These are phyloP conservation scores for Ceratina calcarata DNA, from an alignment of 1,140 invertebrate species.

Conservation along the genomic window DNA sequence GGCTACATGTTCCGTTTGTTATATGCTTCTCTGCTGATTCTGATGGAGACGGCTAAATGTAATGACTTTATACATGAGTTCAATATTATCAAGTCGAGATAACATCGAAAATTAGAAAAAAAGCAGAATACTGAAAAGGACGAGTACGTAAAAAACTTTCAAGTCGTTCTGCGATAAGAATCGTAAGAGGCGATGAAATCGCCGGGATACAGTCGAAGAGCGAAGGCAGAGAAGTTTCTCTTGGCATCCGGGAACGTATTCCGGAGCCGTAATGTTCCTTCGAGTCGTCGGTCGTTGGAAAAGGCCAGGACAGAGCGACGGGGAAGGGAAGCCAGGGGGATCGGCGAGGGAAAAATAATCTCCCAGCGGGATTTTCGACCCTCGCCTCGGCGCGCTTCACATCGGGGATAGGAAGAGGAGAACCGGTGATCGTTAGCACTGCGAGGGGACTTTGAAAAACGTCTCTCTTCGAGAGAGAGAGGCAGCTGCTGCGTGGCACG, in stretches of 20 bases:
- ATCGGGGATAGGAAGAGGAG: slow-evolving; percentile 47
- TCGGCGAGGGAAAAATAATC: slow-evolving; percentile 70
- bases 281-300: slow-evolving; percentile 5
- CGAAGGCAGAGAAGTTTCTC: background rate
- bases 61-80: too few species aligned
- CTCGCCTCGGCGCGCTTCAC: slow-evolving; percentile 56
- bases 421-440: slow-evolving; percentile 52
- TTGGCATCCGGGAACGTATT: background rate
- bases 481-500: slow-evolving; percentile 5
- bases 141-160: too few species aligned
- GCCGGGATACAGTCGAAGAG: background rate
- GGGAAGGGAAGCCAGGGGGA: background rate
- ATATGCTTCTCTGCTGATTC: too few species aligned
- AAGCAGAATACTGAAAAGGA: background rate
- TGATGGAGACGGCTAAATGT: too few species aligned
- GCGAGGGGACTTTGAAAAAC: slow-evolving; percentile 68
- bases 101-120: background rate
- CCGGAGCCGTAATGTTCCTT: slow-evolving; percentile 18
- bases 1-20: slow-evolving; percentile 9
- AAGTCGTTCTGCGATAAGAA: background rate
- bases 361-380: slow-evolving; percentile 74
- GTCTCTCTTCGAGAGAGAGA: slow-evolving; percentile 38
- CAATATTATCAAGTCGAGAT: too few species aligned
- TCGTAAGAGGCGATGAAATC: background rate
- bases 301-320: slow-evolving; percentile 28